Evolutionary conservation across 2,113 vertebrate genomes (phyloP), one percentile per base, ranked within the genome.

Genomic region (Ammodytes dubius): DNA sequence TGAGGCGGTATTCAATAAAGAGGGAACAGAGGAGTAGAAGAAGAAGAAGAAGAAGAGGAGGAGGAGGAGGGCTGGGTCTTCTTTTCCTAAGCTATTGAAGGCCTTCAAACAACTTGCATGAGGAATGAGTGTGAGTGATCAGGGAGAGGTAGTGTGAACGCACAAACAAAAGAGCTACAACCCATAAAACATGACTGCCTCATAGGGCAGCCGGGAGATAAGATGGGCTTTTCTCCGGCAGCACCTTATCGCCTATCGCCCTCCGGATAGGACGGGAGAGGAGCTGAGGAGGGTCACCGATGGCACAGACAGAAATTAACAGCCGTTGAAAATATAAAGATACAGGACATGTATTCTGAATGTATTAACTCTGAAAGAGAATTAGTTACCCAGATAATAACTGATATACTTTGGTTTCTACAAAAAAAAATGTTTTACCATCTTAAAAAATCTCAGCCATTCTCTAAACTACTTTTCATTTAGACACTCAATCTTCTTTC

Each of bases 1-100:
- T 85, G 95, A 96, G 95, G 95, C 95, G 87, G 93, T 95, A 96
- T 98, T 97, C 96, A 97, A 97, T 97, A 96, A 97, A 96, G 94
- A 84, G 84, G 40, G 90, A 82, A 81, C 39, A 82, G 79, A 83
- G 76, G 77, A 81, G 81, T 43, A 64, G 73, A 67, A 74, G 73
- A 84, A 66, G 77, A 70, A 53, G 73, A 67, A 37, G 56, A 53
- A 13, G 64, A 54, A 37, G 57, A 27, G 83, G 35, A 54, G 67
- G 64, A 64, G 69, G 63, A 5, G 37, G 46, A 68, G 90, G 84
- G 80, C 77, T 87, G 72, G 49, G 52, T 13, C 9, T 71, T 71
- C 87, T 95, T 94, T 95, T 91, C 91, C 86, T 90, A 94, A 95
- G 93, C 94, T 93, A 95, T 96, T 89, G 93, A 95, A 86, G 88